Evolutionary conservation across 64 coral and sea anemone species (phyloP).

Genomic region (Montipora foliosa): DNA sequence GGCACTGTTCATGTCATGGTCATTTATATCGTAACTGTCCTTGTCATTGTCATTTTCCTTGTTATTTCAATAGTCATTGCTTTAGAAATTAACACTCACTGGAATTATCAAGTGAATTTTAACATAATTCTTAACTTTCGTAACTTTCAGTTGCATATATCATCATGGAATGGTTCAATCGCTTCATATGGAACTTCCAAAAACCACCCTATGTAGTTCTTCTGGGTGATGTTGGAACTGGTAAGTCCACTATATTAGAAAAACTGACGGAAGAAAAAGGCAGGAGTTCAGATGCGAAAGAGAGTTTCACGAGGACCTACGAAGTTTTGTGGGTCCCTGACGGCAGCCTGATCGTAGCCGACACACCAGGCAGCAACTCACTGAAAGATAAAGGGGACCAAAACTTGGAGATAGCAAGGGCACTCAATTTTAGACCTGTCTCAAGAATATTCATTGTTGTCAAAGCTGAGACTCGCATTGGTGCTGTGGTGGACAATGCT

Average conservation of each 20-base stretch:
- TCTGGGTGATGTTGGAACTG: constrained; percentile 51
- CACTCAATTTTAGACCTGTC: constrained; percentile 42
- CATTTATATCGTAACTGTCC: too few species aligned
- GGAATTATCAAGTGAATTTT: too few species aligned
- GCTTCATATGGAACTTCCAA: background rate
- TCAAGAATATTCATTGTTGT: constrained; percentile 63
- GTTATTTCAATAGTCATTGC: too few species aligned
- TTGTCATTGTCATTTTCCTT: too few species aligned
- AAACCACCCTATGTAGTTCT: constrained; percentile 36
- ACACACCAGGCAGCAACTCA: constrained; percentile 56
- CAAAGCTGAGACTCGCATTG: constrained; percentile 63
- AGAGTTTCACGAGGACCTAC: constrained; percentile 34
- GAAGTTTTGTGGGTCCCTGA: constrained; percentile 26
- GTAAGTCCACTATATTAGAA: constrained; percentile 33
- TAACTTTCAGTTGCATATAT: too few species aligned
- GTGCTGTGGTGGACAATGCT: constrained; percentile 48
- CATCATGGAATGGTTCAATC: too few species aligned
- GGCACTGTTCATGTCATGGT: too few species aligned
- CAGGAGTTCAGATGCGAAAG: constrained; percentile 38
- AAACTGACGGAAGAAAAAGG: constrained; percentile 34
- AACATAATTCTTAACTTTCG: too few species aligned
- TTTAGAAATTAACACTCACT: too few species aligned
- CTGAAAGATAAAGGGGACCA: constrained; percentile 49
- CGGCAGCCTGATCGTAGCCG: constrained; percentile 47
- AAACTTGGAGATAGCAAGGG: background rate